Conservation (phyloP, 2,797 vertebrate species). For the Girardinus metallicus region DNA sequence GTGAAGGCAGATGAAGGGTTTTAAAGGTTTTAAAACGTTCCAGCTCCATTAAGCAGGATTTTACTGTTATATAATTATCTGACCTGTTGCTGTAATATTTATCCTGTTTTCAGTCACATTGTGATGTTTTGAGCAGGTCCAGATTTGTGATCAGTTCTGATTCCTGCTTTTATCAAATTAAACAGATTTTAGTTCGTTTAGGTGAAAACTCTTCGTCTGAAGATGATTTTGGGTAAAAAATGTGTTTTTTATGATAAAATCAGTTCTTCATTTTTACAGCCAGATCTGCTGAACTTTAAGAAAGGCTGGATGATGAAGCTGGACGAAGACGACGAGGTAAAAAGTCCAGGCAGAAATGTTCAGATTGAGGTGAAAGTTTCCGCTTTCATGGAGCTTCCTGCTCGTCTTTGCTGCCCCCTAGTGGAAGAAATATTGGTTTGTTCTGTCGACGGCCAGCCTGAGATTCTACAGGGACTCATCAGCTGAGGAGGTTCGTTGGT, state of each 20-base stretch:
- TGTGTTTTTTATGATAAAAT: neutral
- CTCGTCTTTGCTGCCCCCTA: slow-evolving; percentile 52
- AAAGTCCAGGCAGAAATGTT: neutral
- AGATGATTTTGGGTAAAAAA: too few relatives aligned
- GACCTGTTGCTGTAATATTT: too few relatives aligned
- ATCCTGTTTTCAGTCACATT: too few relatives aligned
- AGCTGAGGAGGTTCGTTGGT: slow-evolving; percentile 70
- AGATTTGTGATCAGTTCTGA: too few relatives aligned
- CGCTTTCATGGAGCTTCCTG: neutral
- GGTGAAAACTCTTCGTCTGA: too few relatives aligned
- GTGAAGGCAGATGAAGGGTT: too few relatives aligned
- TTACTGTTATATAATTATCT: too few relatives aligned
- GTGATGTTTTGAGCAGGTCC: too few relatives aligned
- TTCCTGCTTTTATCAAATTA: too few relatives aligned
- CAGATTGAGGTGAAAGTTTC: neutral
- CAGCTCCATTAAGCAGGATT: too few relatives aligned
- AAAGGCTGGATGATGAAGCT: slow-evolving; percentile 81
- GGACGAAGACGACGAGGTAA: slow-evolving; percentile 71
- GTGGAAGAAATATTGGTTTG: slow-evolving; percentile 83
- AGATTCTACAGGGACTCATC: slow-evolving; percentile 72
- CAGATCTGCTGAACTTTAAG: slow-evolving; percentile 79
- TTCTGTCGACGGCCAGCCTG: slow-evolving; percentile 74
- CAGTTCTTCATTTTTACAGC: slow-evolving; percentile 53
- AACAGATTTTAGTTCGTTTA: too few relatives aligned
- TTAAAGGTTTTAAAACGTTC: too few relatives aligned